A percentile compares a stretch with the other conserved stretches of the same genome.
Evolutionary conservation across 2,888 invertebrate species (phyloP).

Genomic region (Melitaea athalia): DNA sequence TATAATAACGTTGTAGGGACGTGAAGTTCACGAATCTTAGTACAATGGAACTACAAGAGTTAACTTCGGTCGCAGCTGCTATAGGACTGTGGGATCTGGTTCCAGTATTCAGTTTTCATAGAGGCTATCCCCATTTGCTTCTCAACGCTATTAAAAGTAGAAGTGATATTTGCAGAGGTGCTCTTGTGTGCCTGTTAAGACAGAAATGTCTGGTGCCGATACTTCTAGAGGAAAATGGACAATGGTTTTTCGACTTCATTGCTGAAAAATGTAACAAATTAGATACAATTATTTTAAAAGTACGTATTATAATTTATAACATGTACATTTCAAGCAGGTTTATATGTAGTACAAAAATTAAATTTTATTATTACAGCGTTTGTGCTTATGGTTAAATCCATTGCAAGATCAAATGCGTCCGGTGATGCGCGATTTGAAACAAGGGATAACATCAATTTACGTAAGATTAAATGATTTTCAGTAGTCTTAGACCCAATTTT

Average conservation of each 20-base stretch:
- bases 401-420: conserved; percentile 75
- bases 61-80: conserved; percentile 62
- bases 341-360: conserved; percentile 16
- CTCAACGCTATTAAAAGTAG: conserved; percentile 58
- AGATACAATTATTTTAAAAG: conserved; percentile 81
- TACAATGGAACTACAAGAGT: conserved; percentile 58
- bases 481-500: no score
- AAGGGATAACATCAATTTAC: conserved; percentile 68
- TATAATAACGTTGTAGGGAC: conserved; percentile 53
- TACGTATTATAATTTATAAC: conserved; percentile 45
- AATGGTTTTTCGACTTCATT: conserved; percentile 79
- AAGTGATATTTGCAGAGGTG: conserved; percentile 64
- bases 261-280: conserved; percentile 75
- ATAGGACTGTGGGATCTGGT: conserved; percentile 77
- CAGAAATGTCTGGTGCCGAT: conserved; percentile 63
- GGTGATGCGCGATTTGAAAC: conserved; percentile 71
- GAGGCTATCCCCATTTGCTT: conserved; percentile 63
- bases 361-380: conserved; percentile 55
- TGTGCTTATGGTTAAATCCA: conserved; percentile 75
- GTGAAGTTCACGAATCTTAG: conserved; percentile 61
- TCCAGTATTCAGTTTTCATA: conserved; percentile 66
- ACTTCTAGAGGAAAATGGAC: conserved; percentile 70
- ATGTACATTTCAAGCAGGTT: not conserved
- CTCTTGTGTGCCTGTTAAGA: conserved; percentile 58
- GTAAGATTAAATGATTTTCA: conserved; percentile 51